Conservation (phyloP, 2,888 invertebrate species). For the Aphodius sticticus region DNA sequence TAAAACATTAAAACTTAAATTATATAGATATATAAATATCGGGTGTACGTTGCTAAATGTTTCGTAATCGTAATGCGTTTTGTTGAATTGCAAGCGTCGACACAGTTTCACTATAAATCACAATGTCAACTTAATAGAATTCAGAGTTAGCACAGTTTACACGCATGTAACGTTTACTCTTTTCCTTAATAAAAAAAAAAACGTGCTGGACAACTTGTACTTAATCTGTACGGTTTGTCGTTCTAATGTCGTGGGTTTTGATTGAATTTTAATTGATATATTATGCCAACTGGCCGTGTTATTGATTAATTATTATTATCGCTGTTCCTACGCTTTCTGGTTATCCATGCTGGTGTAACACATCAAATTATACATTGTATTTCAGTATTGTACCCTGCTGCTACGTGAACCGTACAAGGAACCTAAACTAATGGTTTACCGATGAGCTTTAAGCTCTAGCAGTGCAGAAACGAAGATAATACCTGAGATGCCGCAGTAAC, state of each 20-base stretch:
- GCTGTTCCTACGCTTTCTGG: background rate
- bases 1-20: background rate
- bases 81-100: background rate
- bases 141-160: slow-evolving; percentile 4
- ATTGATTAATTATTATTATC: background rate
- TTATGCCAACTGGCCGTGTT: background rate
- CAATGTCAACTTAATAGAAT: background rate
- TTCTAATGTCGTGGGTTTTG: background rate
- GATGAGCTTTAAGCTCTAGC: too few species aligned
- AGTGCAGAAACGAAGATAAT: too few species aligned
- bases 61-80: background rate
- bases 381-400: too few species aligned
- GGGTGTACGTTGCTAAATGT: background rate
- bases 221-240: background rate
- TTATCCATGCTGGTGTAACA: background rate
- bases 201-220: background rate
- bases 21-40: background rate
- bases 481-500: too few species aligned
- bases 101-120: background rate
- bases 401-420: too few species aligned
- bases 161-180: background rate
- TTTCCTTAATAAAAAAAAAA: background rate
- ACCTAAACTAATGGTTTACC: too few species aligned
- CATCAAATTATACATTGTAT: background rate
- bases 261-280: background rate